Conservation (phyloP, 1,140 invertebrate species). For the Papilio polyxenes region DNA sequence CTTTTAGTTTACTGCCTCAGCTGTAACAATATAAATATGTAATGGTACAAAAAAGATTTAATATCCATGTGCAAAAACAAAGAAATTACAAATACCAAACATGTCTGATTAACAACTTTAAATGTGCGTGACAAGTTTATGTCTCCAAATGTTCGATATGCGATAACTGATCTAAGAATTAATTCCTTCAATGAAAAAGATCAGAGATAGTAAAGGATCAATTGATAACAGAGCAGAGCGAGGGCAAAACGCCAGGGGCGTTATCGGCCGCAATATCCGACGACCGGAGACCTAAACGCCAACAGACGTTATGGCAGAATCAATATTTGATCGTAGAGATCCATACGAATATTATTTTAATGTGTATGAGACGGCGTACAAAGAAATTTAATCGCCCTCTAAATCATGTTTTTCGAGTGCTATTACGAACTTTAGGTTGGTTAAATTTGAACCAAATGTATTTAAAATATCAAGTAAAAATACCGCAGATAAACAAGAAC, state of each 20-base stretch:
- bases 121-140: too few species aligned
- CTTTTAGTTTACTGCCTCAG: background rate
- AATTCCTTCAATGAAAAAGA: background rate
- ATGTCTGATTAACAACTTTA: too few species aligned
- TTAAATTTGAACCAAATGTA: too few species aligned
- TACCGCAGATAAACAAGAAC: too few species aligned
- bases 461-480: too few species aligned
- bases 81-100: too few species aligned
- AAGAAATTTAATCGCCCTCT: too few species aligned
- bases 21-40: background rate
- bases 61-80: background rate
- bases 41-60: background rate
- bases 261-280: constrained; percentile 1
- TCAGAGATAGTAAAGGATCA: background rate
- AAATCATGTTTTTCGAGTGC: too few species aligned
- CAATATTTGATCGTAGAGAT: background rate
- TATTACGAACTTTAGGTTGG: too few species aligned
- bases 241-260: background rate
- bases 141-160: background rate
- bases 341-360: background rate
- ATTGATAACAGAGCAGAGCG: background rate
- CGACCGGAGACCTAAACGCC: background rate
- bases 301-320: background rate
- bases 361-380: background rate
- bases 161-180: background rate